Evolutionary conservation across 2,888 invertebrate genomes (phyloP), one percentile per base, ranked within the genome.

Genomic region (Polymixis flavicincta): DNA sequence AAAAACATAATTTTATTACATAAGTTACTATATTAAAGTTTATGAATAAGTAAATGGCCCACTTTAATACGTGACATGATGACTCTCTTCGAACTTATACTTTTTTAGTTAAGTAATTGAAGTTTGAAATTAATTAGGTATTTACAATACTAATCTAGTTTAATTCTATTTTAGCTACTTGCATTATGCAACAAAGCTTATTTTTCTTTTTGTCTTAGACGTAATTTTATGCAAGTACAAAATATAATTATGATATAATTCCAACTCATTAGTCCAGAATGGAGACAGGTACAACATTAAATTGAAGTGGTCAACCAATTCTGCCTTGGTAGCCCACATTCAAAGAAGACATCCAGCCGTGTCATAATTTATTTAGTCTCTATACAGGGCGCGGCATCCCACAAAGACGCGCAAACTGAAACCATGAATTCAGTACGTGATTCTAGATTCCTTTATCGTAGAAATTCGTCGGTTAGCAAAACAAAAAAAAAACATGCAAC

Each of bases 1-100:
- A 80, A 82, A 80, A 85, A 76, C 64, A 67, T 13, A 25, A 60
- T 57, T 64, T 77, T 74, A 70, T 87, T 85, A 76, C 75, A 71
- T 85, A 87, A 87, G n/a, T 61, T 64, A 59, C n/a, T 14, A 66
- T 73, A 76, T 67, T 74, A 67, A 70, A 65, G 48, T 74, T 71
- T 50, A 72, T 70, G n/a, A n/a, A 74, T 78, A 75, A 45, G 42
- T 45, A 11, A 83, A 66, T 61, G 77, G 11, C 37, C 52, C 28
- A 67, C 50, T 83, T 78, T 55, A 7, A 45, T 55, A 67, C 57
- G 22, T 71, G 68, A 25, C 54, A 32, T 61, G 50, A 37, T 61
- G 50, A 48, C 42, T 57, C 19, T 19, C 25, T 37, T 45, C 0
- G 22, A 48, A 67, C 11, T 52, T 19, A 9, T 8, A 48, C 45